Evolutionary conservation across 2,113 vertebrate species (phyloP).

Genomic region (Lampris megalopsis): DNA sequence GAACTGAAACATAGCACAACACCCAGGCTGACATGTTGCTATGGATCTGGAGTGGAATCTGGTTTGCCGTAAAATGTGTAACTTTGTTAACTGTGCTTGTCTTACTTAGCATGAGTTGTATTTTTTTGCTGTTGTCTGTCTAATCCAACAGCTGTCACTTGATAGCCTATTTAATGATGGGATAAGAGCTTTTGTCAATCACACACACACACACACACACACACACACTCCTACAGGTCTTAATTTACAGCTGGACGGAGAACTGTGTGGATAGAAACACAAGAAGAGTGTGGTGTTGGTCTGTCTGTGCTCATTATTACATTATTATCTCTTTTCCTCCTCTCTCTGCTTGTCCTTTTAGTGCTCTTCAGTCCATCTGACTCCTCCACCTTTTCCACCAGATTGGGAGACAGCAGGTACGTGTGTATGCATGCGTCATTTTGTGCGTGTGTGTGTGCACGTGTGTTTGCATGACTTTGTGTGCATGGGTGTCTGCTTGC

Average conservation of each 20-base stretch:
- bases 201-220: no score
- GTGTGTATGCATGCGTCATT: constrained; percentile 17
- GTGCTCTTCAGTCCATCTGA: constrained; percentile 39
- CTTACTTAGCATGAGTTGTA: no score
- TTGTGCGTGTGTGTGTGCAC: constrained; percentile 3
- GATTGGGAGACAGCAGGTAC: constrained; percentile 70
- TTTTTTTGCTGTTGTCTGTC: no score
- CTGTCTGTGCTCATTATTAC: constrained; percentile 46
- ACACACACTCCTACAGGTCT: constrained; percentile 3
- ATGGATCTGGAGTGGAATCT: no score
- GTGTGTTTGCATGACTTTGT: neutral
- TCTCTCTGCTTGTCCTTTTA: constrained; percentile 31
- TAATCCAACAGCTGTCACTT: no score
- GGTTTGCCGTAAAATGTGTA: no score
- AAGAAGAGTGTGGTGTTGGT: constrained; percentile 36
- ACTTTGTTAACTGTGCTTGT: no score
- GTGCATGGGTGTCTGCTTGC: neutral
- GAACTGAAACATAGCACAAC: no score
- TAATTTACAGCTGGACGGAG: constrained; percentile 4
- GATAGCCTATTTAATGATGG: no score
- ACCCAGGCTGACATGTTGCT: no score
- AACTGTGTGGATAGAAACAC: neutral
- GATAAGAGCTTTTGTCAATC: no score
- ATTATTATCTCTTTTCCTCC: constrained; percentile 10
- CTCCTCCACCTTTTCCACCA: constrained; percentile 57